Percentiles rank a stretch among this genome's conserved stretches.
phyloP scores from a whole-genome alignment of 2,113 vertebrate genomes.

The Pituophis catenifer region DNA sequence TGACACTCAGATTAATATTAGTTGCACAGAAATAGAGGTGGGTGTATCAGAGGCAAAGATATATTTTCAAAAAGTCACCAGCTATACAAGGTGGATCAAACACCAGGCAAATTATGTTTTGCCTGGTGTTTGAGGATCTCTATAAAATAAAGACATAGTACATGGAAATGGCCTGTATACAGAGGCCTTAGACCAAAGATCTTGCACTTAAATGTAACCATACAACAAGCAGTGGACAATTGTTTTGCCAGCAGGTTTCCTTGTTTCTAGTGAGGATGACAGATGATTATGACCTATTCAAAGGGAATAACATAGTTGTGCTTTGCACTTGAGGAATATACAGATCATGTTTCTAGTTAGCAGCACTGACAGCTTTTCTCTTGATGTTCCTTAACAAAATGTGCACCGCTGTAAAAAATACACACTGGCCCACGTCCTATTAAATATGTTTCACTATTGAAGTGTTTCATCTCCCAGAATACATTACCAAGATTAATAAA shows the following conservation, averaged over 20 bases:
- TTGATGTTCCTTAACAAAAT: neutral
- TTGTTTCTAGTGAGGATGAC: neutral
- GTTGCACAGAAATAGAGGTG: neutral
- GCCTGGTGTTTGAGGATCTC: neutral
- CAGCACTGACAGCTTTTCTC: neutral
- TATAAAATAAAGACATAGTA: neutral
- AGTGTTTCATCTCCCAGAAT: neutral
- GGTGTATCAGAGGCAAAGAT: neutral
- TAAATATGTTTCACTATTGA: neutral
- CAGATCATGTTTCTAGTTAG: neutral
- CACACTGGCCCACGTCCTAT: neutral
- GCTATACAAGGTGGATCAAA: neutral
- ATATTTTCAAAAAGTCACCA: neutral
- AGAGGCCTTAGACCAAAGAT: neutral
- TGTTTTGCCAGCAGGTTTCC: neutral
- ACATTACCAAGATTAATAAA: neutral
- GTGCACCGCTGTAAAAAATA: neutral
- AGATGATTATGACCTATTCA: neutral
- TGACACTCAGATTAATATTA: neutral
- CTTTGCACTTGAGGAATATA: neutral
- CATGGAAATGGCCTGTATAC: neutral
- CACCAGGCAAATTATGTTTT: neutral
- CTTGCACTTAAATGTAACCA: neutral
- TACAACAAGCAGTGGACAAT: conserved; percentile 13
- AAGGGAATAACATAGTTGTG: fast-evolving